phyloP scores from a whole-genome alignment of 2,888 invertebrate genomes.

The Cyclophora punctaria region DNA sequence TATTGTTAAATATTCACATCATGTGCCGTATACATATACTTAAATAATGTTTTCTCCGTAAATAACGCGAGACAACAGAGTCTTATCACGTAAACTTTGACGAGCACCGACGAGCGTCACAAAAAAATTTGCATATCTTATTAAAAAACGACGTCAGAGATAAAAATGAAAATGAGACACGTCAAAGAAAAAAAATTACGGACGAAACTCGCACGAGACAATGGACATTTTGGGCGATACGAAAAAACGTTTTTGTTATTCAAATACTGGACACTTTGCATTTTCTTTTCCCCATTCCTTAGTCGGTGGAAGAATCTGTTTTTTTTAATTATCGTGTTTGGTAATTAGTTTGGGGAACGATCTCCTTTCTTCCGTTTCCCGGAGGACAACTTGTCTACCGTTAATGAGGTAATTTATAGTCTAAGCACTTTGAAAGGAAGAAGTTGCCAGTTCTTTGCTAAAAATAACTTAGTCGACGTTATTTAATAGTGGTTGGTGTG shows the following conservation, averaged over 20 bases:
- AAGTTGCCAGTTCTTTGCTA: too few relatives aligned
- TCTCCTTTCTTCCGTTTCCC: slow-evolving; percentile 58
- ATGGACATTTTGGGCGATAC: slow-evolving; percentile 67
- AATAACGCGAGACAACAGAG: slow-evolving; percentile 17
- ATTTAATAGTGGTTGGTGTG: too few relatives aligned
- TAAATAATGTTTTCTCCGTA: not conserved
- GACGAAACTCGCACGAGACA: slow-evolving; percentile 61
- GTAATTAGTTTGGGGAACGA: slow-evolving; percentile 73
- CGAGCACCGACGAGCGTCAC: slow-evolving; percentile 37
- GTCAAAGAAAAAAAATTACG: slow-evolving; percentile 58
- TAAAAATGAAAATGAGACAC: slow-evolving; percentile 70
- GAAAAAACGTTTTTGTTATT: slow-evolving; percentile 69
- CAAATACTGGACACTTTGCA: slow-evolving; percentile 72
- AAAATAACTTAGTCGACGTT: too few relatives aligned
- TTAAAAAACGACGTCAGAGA: slow-evolving; percentile 65
- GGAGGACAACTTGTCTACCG: slow-evolving; percentile 60
- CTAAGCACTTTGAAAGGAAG: slow-evolving; percentile 19
- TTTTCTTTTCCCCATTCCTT: slow-evolving; percentile 63
- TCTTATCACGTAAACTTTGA: slow-evolving; percentile 44
- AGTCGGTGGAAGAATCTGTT: slow-evolving; percentile 59
- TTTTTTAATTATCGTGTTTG: slow-evolving; percentile 74
- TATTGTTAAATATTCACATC: too few relatives aligned
- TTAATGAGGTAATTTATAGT: slow-evolving; percentile 69
- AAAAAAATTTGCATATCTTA: slow-evolving; percentile 70
- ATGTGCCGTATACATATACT: too few relatives aligned